Base-by-base conservation (phyloP, 1,140 invertebrate genomes). In the Phenacoccus solenopsis region DNA sequence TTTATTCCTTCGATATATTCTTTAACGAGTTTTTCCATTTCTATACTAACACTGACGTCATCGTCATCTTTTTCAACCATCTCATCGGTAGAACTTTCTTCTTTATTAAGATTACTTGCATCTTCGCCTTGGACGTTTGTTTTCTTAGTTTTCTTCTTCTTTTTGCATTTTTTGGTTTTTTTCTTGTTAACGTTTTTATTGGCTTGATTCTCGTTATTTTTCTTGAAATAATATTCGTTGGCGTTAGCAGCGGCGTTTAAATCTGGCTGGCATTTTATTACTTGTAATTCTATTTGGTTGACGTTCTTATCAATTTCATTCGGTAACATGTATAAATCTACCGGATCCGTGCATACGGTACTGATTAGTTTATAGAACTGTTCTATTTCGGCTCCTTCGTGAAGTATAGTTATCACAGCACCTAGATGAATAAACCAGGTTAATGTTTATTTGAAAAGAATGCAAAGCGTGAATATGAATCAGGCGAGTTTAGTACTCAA, bases 371-470 rank as follows among this genome's bases (percentile, higher is more conserved):
- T 1, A 32, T 64, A 64, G 61, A 71, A 71, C 10, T 49, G 28
- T 27, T n/a, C 61, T 9, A 71, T 69, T 22, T 71, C 71, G 57
- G 59, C 56, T 1, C 69, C 71, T 38, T 71, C 71, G 20, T 69
- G 56, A 13, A 71, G 28, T 28, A 71, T 71, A 21, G 71, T 71
- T 35, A 71, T 28, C 21, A 30, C 68, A 28, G 68, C 38, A 32
- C 71, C 71, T 71, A 64, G 7, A 64, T 59, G 68, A 27, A 0
- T 20, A 59, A 59, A 59, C 5, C 56, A 59, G n/a, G n/a, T 32
- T 13, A 32, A 13, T 7, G 30, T 32, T 13, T 7, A 32, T 5
- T 32, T 32, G 30, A 32, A 32, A 32, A 32, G 13, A 5, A 32
- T 32, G 30, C 30, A 13, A 32, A 13, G 13, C 5, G 30, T 32